These are phyloP conservation scores for Trachymyrmex cornetzi DNA, from an alignment of 1,140 invertebrate species.

Conservation along the genomic window DNA sequence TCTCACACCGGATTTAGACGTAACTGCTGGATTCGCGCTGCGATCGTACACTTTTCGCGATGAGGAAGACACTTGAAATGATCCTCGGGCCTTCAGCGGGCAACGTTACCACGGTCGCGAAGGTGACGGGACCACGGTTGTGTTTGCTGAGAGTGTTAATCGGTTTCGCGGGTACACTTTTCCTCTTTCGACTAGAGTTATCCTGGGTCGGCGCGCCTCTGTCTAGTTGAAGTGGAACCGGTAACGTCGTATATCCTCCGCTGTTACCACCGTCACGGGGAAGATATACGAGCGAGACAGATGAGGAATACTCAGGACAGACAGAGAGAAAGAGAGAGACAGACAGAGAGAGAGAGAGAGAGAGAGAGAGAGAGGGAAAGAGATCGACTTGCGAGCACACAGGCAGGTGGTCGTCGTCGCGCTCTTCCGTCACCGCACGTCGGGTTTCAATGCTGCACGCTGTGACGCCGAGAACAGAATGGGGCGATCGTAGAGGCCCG, in stretches of 20 bases:
- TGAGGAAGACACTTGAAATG: slow-evolving; percentile 44
- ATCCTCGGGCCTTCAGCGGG: slow-evolving; percentile 1
- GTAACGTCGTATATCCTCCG: slow-evolving; percentile 27
- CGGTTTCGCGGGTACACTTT: background rate
- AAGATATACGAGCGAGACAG: slow-evolving; percentile 21
- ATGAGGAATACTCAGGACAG: slow-evolving; percentile 42
- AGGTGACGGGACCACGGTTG: slow-evolving; percentile 10
- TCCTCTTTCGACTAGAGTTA: slow-evolving; percentile 26
- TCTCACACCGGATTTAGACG: slow-evolving; percentile 21
- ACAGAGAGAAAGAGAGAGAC: slow-evolving; percentile 47
- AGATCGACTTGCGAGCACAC: slow-evolving; percentile 60
- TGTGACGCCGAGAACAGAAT: slow-evolving; percentile 86
- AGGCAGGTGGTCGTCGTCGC: slow-evolving; percentile 81
- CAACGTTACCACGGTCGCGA: background rate
- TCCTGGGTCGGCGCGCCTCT: slow-evolving; percentile 17
- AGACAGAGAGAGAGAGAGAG: slow-evolving; percentile 51
- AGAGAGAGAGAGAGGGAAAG: slow-evolving; percentile 52
- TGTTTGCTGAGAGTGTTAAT: background rate
- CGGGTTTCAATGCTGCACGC: slow-evolving; percentile 83
- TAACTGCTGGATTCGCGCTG: slow-evolving; percentile 22
- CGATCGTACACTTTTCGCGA: slow-evolving; percentile 50
- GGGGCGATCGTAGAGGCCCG: slow-evolving; percentile 86
- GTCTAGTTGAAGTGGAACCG: background rate
- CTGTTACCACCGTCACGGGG: slow-evolving; percentile 12
- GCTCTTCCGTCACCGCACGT: slow-evolving; percentile 74